These are phyloP conservation scores for Piaya cayana DNA, from an alignment of 2,113 vertebrate genomes.

Conservation along the genomic window DNA sequence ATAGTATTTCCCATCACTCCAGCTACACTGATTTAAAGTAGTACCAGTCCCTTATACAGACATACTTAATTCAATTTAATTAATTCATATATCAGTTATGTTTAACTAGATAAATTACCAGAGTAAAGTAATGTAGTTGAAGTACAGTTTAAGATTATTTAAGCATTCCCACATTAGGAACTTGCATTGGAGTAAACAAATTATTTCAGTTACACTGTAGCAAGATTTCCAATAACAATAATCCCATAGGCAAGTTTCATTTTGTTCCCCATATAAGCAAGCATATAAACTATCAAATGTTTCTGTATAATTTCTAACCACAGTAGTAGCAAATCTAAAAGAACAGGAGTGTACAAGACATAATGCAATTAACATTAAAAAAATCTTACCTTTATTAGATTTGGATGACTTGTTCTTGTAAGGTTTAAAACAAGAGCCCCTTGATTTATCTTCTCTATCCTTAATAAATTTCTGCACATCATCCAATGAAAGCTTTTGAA, in stretches of 20 bases:
- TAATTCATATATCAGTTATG: background rate
- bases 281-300: background rate
- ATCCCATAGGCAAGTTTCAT: background rate
- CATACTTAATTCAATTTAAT: background rate
- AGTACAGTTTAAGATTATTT: background rate
- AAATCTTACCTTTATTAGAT: conserved; percentile 87
- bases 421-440: conserved; percentile 84
- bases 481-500: conserved; percentile 94
- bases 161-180: background rate
- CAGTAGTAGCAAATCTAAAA: background rate
- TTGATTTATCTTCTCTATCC: conserved; percentile 86
- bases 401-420: conserved; percentile 91
- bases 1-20: background rate
- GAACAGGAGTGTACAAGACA: background rate
- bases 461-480: conserved; percentile 96
- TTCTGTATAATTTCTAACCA: background rate
- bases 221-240: background rate
- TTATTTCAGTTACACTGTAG: background rate
- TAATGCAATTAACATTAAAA: conserved; percentile 27
- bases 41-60: background rate
- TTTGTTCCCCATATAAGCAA: background rate
- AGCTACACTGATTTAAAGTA: background rate
- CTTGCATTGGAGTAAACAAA: background rate
- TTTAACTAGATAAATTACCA: background rate
- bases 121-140: background rate